Conservation (phyloP, 2,113 vertebrate species). For the Rhynchopsitta pachyrhyncha region DNA sequence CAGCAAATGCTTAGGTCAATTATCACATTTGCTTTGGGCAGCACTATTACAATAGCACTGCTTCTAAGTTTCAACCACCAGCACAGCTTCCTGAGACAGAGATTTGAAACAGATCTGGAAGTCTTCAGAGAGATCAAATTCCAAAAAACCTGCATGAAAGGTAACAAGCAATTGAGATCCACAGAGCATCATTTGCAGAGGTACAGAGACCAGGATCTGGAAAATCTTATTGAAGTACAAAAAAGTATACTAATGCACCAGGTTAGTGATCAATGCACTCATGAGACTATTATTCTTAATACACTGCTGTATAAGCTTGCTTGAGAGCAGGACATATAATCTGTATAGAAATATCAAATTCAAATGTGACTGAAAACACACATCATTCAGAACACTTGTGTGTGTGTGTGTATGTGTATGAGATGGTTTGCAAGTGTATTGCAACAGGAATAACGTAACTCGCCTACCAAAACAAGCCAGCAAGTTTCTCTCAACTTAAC, state of each 20-base stretch:
- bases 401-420: not conserved
- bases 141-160: not conserved
- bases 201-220: not conserved
- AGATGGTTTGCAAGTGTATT: not conserved
- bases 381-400: not conserved
- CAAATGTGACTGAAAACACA: not conserved
- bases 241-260: not conserved
- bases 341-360: not conserved
- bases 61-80: not conserved
- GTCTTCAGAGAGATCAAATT: rapidly evolving
- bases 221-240: not conserved
- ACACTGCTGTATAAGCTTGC: not conserved
- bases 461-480: not conserved
- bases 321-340: not conserved
- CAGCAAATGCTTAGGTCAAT: not conserved
- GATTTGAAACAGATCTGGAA: not conserved
- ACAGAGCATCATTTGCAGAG: not conserved
- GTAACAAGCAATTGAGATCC: not conserved
- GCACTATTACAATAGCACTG: not conserved
- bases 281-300: not conserved
- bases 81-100: not conserved
- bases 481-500: not conserved
- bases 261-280: not conserved
- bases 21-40: not conserved
- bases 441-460: not conserved